Evolutionary conservation across 1,140 invertebrate species (phyloP).

Genomic region (Uloborus diversus): DNA sequence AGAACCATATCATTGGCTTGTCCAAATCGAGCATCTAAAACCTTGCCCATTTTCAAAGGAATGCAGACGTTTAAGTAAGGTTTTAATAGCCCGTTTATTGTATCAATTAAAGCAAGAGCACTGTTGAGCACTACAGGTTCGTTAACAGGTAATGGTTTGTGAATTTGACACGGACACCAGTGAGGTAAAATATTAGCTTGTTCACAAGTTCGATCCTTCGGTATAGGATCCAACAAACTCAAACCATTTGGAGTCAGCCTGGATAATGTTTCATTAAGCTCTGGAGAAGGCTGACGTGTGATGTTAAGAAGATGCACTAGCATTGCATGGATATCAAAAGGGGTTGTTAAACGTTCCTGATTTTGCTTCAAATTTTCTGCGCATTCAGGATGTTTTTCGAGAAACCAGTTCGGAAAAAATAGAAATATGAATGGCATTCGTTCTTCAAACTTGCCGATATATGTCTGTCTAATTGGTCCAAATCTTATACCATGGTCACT

Average conservation of each 20-base stretch:
- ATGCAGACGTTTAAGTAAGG: conserved; percentile 69
- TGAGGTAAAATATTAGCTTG: conserved; percentile 64
- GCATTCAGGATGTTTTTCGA: conserved; percentile 71
- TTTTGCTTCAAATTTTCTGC: conserved; percentile 77
- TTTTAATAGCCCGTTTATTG: conserved; percentile 44
- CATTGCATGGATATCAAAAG: conserved; percentile 69
- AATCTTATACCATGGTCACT: conserved; percentile 95
- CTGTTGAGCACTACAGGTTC: conserved; percentile 21
- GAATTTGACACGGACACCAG: conserved; percentile 66
- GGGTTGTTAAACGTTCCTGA: conserved; percentile 65
- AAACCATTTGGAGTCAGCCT: conserved; percentile 69
- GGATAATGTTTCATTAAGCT: conserved; percentile 7
- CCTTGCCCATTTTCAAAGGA: conserved; percentile 69
- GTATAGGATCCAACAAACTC: conserved; percentile 79
- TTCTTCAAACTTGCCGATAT: conserved; percentile 72
- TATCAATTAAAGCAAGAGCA: conserved; percentile 60
- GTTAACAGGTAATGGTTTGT: conserved; percentile 21
- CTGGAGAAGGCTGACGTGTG: background rate
- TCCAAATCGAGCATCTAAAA: conserved; percentile 76
- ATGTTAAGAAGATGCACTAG: conserved; percentile 59
- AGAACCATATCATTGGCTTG: conserved; percentile 70
- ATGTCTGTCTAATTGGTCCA: conserved; percentile 81
- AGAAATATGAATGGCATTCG: conserved; percentile 82
- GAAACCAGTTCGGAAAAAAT: conserved; percentile 78
- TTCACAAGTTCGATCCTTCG: conserved; percentile 66